Evolutionary conservation across 1,140 invertebrate species (phyloP).

Genomic region (Mercenaria mercenaria): DNA sequence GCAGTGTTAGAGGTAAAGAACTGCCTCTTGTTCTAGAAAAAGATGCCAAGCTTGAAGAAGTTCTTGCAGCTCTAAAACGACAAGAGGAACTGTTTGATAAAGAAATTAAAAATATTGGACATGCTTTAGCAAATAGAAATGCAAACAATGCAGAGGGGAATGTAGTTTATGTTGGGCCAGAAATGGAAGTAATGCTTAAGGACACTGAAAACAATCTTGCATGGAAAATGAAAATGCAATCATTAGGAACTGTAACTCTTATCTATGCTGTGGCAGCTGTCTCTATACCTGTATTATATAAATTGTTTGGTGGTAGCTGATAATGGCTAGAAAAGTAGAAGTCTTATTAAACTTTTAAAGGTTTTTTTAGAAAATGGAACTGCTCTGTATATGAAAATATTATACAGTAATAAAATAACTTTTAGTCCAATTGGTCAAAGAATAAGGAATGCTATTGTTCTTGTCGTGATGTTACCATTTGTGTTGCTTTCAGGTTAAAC

Average conservation of each 20-base stretch:
- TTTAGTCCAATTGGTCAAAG: too few species aligned
- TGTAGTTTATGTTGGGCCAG: constrained; percentile 83
- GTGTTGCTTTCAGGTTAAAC: too few species aligned
- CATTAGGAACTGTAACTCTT: constrained; percentile 79
- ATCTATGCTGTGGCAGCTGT: constrained; percentile 80
- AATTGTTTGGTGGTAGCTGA: constrained; percentile 76
- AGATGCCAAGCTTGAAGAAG: constrained; percentile 74
- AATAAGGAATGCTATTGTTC: too few species aligned
- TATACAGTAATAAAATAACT: too few species aligned
- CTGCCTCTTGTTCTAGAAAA: constrained; percentile 29
- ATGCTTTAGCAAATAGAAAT: constrained; percentile 62
- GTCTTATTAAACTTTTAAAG: too few species aligned
- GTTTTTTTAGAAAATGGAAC: too few species aligned
- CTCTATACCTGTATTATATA: constrained; percentile 79
- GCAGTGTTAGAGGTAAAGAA: constrained; percentile 5
- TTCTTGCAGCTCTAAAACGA: constrained; percentile 71
- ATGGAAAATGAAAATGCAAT: constrained; percentile 82
- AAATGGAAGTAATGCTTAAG: constrained; percentile 78
- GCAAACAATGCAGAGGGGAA: constrained; percentile 28
- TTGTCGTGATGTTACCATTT: too few species aligned
- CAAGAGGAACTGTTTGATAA: constrained; percentile 72
- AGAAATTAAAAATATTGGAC: constrained; percentile 72
- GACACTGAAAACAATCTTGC: constrained; percentile 81
- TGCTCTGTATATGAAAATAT: too few species aligned
- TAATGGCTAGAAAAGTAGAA: constrained; percentile 10